Evolutionary conservation across 2,113 vertebrate genomes (phyloP), one percentile per base, ranked within the genome.

Genomic region (Strix uralensis): DNA sequence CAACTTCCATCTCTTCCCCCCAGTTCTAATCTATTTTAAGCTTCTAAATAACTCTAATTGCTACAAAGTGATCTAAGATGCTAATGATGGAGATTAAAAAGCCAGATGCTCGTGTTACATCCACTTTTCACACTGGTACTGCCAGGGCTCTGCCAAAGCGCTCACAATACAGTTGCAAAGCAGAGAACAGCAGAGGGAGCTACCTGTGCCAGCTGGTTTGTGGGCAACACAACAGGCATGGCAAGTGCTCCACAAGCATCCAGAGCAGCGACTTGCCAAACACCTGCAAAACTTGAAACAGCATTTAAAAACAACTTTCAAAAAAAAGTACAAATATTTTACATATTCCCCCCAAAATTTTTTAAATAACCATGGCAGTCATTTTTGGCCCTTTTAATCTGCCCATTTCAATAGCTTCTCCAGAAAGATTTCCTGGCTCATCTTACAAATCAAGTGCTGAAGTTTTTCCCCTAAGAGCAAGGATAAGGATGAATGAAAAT

Each of bases 321-420:
- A 44, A 63, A 19, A 19, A 51, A 4, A 2, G 18, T 20, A 20
- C 4, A 10, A 51, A 0, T 3, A 8, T 22, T 80, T 18, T 59
- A 42, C 6, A 17, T 5, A 52, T 2, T 47, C 21, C 26, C 42
- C 13, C 47, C 22, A 10, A 1, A 1, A 6, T 22, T 11, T 1
- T 4, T 25, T 0, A 55, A 90, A 13, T 38, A 66, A 4, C 12
- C 38, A 6, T 0, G 0, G 30, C 36, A 34, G 47, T 13, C 0
- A 5, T 14, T 20, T 52, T 21, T 9, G 21, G 51, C 26, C 51
- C 63, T 55, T 88, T 62, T 16, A 17, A 38, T 15, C 55, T 30
- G 59, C n/a, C 71, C 4, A 0, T 26, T 65, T n/a, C 46, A 49
- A 77, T 7, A 65, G 38, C 25, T 73, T 44, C 87, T 72, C 55